Conservation (phyloP, 2,113 vertebrate genomes). For the Vireo altiloquus region DNA sequence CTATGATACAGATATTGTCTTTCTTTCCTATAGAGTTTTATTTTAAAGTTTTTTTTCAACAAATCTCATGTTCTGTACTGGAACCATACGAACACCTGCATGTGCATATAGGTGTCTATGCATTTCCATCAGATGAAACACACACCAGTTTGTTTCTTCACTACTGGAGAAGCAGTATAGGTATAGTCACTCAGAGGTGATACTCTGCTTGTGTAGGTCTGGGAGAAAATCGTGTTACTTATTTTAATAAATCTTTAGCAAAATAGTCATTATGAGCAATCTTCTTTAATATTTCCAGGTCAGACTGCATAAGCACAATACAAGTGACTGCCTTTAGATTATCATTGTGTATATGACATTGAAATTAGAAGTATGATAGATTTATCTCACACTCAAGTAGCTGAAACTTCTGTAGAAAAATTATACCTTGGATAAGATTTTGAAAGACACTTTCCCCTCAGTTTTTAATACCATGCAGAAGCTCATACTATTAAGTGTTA, state of each 20-base stretch:
- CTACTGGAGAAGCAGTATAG: neutral
- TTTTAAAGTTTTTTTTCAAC: neutral
- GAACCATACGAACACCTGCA: neutral
- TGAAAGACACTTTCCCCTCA: neutral
- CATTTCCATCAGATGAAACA: neutral
- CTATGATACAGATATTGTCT: neutral
- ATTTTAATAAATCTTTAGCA: neutral
- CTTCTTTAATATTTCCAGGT: neutral
- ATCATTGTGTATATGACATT: neutral
- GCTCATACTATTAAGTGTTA: neutral
- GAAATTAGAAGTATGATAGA: neutral
- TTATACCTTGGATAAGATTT: neutral
- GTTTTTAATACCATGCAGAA: neutral
- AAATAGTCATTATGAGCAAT: neutral
- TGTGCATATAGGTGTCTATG: neutral
- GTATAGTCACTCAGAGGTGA: neutral
- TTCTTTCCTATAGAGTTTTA: neutral
- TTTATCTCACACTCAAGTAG: neutral
- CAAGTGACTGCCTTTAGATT: neutral
- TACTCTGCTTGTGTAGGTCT: neutral
- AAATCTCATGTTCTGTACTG: neutral
- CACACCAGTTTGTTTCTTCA: neutral
- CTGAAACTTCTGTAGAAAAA: neutral
- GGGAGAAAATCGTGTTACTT: neutral
- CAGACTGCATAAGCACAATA: neutral